Base-by-base conservation (phyloP, 2,888 invertebrate species). In the Muscina levida region DNA sequence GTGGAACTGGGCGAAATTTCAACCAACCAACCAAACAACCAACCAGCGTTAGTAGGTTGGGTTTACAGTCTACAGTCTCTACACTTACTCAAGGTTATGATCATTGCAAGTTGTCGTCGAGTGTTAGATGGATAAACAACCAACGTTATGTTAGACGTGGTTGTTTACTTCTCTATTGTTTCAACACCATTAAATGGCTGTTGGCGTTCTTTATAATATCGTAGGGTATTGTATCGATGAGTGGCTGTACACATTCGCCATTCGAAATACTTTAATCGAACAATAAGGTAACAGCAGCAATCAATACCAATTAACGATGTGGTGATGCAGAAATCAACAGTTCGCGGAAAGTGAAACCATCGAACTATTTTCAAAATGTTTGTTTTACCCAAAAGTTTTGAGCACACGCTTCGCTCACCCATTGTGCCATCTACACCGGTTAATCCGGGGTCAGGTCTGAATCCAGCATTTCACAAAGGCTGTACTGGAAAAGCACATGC, bases 401-500 rank as follows among this genome's bases (percentile, higher is more conserved):
- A 90, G 85, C 90, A 90, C 85, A 87, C 89, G 70, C 85, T 90
- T 71, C 89, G 90, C 48, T 71, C 81, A 0, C 82, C 86, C 24
- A 87, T 88, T 72, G 84, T 84, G 76, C 87, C 88, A 37, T 88
- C 90, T 1, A 86, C 87, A 67, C 89, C 89, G 5, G 86, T 86
- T 13, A 59, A 81, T 42, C 83, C 83, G 10, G 88, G 88, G 57
- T 87, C 88, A 17, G 87, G 88, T 0, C 83, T 89, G 0, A 90
- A 89, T 84, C 89, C 90, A 13, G 89, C 89, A 77, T 90, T 90
- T 77, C 95, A 95, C 88, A 93, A 93, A 85, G 93, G 93, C 71
- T 96, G 96, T 88, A 94, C 93, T 39, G 96, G 96, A 37, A 93
- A 94, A 86, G 93, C 94, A 0, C 96, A 96, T 87, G 95, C 95